phyloP scores from a whole-genome alignment of 2,113 vertebrate species.

The Apodemus sylvaticus region DNA sequence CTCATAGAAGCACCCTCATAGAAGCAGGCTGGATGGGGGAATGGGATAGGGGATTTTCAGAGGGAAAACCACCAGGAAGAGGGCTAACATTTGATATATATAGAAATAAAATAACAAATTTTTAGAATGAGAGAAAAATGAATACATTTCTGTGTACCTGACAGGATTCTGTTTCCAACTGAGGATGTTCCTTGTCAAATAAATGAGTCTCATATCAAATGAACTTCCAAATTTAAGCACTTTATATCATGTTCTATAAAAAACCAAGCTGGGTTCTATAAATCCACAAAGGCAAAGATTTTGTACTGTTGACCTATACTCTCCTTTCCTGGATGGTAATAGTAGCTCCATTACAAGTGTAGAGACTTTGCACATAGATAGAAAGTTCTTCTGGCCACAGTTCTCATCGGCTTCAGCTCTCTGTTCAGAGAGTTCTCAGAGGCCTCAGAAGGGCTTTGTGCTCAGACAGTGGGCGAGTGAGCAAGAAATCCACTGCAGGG shows the following conservation, averaged over 20 bases:
- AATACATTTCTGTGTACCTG: not conserved
- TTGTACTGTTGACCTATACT: not conserved
- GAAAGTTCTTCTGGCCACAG: not conserved
- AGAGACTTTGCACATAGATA: not conserved
- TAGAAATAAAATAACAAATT: too few species aligned
- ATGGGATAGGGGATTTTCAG: too few species aligned
- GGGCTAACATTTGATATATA: too few species aligned
- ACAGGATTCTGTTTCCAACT: not conserved
- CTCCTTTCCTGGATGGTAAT: not conserved
- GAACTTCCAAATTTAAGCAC: not conserved
- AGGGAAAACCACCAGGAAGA: too few species aligned
- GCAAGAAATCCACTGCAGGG: not conserved
- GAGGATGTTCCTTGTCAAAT: not conserved
- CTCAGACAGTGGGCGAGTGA: not conserved
- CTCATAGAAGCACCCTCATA: too few species aligned
- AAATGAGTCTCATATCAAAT: not conserved
- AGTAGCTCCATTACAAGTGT: not conserved
- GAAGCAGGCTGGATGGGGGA: too few species aligned
- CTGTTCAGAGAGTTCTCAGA: not conserved
- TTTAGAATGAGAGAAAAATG: too few species aligned
- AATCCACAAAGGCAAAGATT: not conserved
- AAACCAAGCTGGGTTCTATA: not conserved
- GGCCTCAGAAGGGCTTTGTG: not conserved
- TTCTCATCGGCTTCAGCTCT: not conserved
- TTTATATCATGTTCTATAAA: slow-evolving; percentile 3